Evolutionary conservation across 2,797 vertebrate genomes (phyloP).

Genomic region (Poecilia gillii): DNA sequence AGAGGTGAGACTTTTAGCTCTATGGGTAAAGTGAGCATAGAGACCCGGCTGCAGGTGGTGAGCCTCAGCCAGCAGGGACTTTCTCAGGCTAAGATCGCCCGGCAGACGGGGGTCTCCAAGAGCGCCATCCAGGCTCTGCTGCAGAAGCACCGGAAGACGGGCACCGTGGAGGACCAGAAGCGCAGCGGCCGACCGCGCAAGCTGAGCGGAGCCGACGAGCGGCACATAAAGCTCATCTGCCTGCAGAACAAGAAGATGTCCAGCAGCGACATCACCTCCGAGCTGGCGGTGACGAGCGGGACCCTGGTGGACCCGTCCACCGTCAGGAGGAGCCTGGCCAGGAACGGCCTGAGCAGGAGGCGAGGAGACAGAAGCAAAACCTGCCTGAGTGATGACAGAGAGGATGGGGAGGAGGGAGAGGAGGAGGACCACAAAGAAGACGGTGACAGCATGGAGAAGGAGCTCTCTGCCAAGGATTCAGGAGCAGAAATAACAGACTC

Average conservation of each 20-base stretch:
- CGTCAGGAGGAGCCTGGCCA: conserved; percentile 29
- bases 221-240: conserved; percentile 27
- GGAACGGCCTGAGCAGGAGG: conserved; percentile 27
- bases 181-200: conserved; percentile 48
- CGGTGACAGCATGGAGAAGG: conserved; percentile 7
- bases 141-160: conserved; percentile 59
- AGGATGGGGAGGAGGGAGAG: background rate
- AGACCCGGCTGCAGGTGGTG: conserved; percentile 21
- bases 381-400: background rate
- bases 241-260: conserved; percentile 27
- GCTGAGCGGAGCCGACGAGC: conserved; percentile 47
- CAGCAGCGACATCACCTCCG: conserved; percentile 45
- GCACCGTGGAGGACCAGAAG: conserved; percentile 46
- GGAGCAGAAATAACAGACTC: conserved; percentile 43
- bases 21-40: conserved; percentile 14
- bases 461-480: conserved; percentile 48
- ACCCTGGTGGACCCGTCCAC: conserved; percentile 36
- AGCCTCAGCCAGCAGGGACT: conserved; percentile 22
- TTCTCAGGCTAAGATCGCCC: conserved; percentile 29
- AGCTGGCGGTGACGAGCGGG: conserved; percentile 34
- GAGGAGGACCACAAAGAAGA: background rate
- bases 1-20: background rate
- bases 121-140: conserved; percentile 40
- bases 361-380: conserved; percentile 1
- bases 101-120: conserved; percentile 36